These are phyloP conservation scores for Camponotus floridanus DNA, from an alignment of 1,140 invertebrate species.

Conservation along the genomic window DNA sequence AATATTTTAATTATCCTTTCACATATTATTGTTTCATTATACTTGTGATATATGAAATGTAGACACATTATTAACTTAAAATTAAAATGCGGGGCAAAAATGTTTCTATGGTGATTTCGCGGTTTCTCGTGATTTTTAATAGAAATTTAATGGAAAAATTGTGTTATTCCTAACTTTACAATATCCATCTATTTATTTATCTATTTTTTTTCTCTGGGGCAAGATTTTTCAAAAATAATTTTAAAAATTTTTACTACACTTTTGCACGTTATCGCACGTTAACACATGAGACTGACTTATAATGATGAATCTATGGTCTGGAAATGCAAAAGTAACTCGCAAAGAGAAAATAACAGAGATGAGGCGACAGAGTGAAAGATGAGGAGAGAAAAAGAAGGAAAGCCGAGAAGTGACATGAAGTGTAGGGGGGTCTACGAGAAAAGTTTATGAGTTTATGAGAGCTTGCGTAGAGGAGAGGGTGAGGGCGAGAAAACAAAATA, in stretches of 20 bases:
- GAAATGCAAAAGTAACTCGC: slow-evolving; percentile 45
- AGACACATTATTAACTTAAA: neutral
- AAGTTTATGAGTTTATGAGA: slow-evolving; percentile 77
- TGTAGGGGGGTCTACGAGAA: slow-evolving; percentile 1
- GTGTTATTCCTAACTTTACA: neutral
- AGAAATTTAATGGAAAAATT: neutral
- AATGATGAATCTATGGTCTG: neutral
- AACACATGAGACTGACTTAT: neutral
- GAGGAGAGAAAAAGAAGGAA: slow-evolving; percentile 6
- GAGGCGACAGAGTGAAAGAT: slow-evolving; percentile 18
- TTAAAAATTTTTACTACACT: neutral
- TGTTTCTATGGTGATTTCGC: neutral
- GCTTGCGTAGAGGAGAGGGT: slow-evolving; percentile 20
- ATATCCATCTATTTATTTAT: neutral
- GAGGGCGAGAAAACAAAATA: slow-evolving; percentile 60
- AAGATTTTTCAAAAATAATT: slow-evolving; percentile 6
- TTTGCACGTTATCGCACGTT: neutral
- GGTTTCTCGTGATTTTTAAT: neutral
- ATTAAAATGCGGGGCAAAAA: neutral
- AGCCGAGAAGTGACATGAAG: slow-evolving; percentile 17
- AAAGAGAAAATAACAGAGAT: slow-evolving; percentile 14
- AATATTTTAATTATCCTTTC: no score
- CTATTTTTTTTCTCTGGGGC: no score
- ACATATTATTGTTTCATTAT: neutral
- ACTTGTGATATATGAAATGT: neutral